These are phyloP conservation scores for Drosophila borealis DNA, from an alignment of 2,888 invertebrate species.

Conservation along the genomic window DNA sequence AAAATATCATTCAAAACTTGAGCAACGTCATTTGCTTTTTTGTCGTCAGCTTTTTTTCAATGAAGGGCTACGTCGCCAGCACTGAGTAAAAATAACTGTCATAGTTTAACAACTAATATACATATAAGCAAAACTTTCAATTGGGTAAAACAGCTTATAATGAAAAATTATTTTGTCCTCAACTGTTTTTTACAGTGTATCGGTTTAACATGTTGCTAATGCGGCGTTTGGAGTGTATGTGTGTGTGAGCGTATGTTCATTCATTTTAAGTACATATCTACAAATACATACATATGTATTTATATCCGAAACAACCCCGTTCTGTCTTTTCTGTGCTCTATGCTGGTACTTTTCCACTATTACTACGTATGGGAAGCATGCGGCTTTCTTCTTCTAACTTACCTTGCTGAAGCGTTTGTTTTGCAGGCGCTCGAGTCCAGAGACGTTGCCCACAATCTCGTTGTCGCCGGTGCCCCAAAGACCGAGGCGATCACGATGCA, in stretches of 20 bases:
- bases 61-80: conserved; percentile 19
- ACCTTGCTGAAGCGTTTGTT: conserved; percentile 84
- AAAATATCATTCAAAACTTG: conserved; percentile 37
- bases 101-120: not conserved
- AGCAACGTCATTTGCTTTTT: not conserved
- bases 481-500: conserved; percentile 81
- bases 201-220: conserved; percentile 50
- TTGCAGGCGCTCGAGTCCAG: conserved; percentile 81
- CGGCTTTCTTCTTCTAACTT: conserved; percentile 42
- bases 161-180: too few species aligned
- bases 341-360: conserved; percentile 72
- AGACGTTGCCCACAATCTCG: conserved; percentile 79
- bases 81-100: not conserved
- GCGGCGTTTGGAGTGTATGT: conserved; percentile 6
- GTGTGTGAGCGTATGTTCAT: conserved; percentile 1
- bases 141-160: too few species aligned
- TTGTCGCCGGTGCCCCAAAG: conserved; percentile 82
- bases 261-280: conserved; percentile 8
- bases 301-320: conserved; percentile 51
- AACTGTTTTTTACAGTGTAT: conserved; percentile 30
- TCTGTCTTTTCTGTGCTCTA: conserved; percentile 18
- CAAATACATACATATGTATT: not conserved
- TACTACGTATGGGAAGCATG: conserved; percentile 3
- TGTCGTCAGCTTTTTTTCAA: conserved; percentile 1
- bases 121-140: not conserved